Conservation (phyloP, 2,888 invertebrate species). For the Xestia xanthographa region DNA sequence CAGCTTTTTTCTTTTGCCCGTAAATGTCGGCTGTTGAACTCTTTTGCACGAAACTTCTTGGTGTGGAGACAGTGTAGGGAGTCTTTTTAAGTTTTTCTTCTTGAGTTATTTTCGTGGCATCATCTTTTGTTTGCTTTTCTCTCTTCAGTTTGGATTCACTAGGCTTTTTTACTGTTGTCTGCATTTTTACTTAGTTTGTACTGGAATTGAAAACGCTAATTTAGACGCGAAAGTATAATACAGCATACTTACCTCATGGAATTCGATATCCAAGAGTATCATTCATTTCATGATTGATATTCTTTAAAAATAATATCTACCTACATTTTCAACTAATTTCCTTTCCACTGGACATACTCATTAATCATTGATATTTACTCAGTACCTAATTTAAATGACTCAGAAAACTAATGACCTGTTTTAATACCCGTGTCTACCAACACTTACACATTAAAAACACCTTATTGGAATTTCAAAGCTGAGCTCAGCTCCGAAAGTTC, state of each 20-base stretch:
- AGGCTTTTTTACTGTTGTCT: slow-evolving; percentile 70
- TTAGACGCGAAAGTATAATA: not conserved
- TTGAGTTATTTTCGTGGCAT: slow-evolving; percentile 60
- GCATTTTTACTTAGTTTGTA: slow-evolving; percentile 67
- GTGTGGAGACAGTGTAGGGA: slow-evolving; percentile 74
- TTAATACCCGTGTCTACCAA: not conserved
- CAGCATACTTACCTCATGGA: not conserved
- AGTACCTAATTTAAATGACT: not conserved
- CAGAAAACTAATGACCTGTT: not conserved
- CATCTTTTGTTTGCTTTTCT: slow-evolving; percentile 75
- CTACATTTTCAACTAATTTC: not conserved
- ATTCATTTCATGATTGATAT: not conserved
- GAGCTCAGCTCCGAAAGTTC: not conserved
- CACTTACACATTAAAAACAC: not conserved
- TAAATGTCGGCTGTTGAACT: slow-evolving; percentile 83
- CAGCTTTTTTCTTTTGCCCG: slow-evolving; percentile 74
- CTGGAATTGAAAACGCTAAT: slow-evolving; percentile 30
- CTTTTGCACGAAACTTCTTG: slow-evolving; percentile 78
- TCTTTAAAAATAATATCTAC: not conserved
- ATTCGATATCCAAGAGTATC: not conserved
- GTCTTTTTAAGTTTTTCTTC: slow-evolving; percentile 80
- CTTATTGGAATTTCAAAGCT: not conserved
- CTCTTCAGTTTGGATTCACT: slow-evolving; percentile 43
- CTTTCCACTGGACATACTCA: not conserved
- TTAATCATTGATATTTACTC: not conserved